Evolutionary conservation across 2,888 invertebrate genomes (phyloP), one percentile per base, ranked within the genome.

Genomic region (Cryptus viduatorius): DNA sequence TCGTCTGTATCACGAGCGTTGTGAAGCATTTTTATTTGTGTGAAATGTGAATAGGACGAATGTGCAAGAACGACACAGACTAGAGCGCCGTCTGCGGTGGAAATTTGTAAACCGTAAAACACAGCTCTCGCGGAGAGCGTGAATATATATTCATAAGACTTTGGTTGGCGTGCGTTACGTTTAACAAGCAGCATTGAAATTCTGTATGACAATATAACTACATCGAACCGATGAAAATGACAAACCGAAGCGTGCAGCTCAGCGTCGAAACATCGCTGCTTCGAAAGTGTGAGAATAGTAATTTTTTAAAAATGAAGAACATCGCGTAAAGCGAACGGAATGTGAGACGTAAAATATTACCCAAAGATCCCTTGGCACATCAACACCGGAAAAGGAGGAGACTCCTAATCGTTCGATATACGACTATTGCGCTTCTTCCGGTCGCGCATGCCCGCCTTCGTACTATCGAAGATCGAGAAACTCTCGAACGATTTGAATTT

Each of bases 321-420:
- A 86, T 89, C 87, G 87, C 82, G 89, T 89, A 90, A 83, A 86
- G 84, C 87, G 87, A 88, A 84, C 85, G 89, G 89, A 91, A 92
- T 92, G 90, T 88, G 89, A 93, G 92, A 92, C 88, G 91, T 91
- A 91, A 89, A 92, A 92, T 91, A 90, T 92, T 93, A 92, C 92
- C 93, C 91, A 89, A 89, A 88, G 87, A 88, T 84, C 86, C 88
- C 88, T 90, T 90, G 89, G 90, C 89, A 90, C 90, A 86, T 88
- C 90, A 87, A 86, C 85, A 90, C 90, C 92, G 93, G 93, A 93
- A 93, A 91, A 92, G 93, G 89, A 91, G 79, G 87, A 87, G 86
- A 84, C 81, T 67, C 78, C 73, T 61, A 65, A 64, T 71, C 73
- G 65, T 88, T 90, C 89, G 89, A 90, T 88, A 88, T 82, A 89